Evolutionary conservation across 1,140 invertebrate genomes (phyloP).

Genomic region (Neuroterus valhalla): DNA sequence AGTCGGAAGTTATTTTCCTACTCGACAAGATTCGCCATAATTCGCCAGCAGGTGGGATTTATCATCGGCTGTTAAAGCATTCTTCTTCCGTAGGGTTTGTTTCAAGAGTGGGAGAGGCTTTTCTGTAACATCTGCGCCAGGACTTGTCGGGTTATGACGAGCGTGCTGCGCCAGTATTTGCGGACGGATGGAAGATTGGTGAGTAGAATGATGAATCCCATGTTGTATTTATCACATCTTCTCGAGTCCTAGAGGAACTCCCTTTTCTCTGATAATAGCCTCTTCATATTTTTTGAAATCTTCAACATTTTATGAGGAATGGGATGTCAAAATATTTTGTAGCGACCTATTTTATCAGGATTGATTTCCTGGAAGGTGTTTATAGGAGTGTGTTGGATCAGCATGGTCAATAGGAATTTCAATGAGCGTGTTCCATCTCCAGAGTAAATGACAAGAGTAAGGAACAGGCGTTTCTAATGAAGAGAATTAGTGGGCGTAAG

Average conservation of each 20-base stretch:
- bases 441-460: too few species aligned
- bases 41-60: slow-evolving; percentile 61
- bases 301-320: slow-evolving; percentile 2
- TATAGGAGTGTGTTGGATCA: too few species aligned
- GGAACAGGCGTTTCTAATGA: too few species aligned
- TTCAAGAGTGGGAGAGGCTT: slow-evolving; percentile 40
- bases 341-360: too few species aligned
- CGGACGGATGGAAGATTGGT: slow-evolving; percentile 16
- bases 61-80: slow-evolving; percentile 58
- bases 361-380: too few species aligned
- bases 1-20: slow-evolving; percentile 59
- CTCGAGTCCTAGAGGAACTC: background rate
- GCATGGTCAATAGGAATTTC: too few species aligned
- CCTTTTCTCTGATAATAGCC: background rate
- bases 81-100: slow-evolving; percentile 39
- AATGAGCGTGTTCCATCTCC: too few species aligned
- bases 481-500: too few species aligned
- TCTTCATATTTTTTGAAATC: background rate
- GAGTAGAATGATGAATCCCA: slow-evolving; percentile 20
- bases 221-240: slow-evolving; percentile 19
- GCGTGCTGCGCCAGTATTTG: slow-evolving; percentile 14
- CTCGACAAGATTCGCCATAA: slow-evolving; percentile 61
- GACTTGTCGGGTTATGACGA: slow-evolving; percentile 44
- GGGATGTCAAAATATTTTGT: background rate
- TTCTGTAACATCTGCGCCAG: slow-evolving; percentile 54